Percentiles rank a stretch among this genome's conserved stretches.
Evolutionary conservation across 2,113 vertebrate genomes (phyloP).

Genomic region (Spea multiplicata): DNA sequence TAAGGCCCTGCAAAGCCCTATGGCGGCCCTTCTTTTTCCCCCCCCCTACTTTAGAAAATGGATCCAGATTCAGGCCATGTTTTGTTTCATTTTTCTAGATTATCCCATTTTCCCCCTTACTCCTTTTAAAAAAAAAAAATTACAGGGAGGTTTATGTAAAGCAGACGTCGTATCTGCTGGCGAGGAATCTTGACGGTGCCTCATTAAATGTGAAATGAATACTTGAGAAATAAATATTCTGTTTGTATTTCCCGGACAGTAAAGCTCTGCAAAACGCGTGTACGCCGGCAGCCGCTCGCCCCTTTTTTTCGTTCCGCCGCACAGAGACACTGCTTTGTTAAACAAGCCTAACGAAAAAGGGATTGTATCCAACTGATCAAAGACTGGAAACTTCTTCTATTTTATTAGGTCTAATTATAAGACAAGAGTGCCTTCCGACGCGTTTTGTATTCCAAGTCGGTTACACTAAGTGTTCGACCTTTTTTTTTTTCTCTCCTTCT

Average conservation of each 20-base stretch:
- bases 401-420: constrained; percentile 68
- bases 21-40: constrained; percentile 45
- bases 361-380: constrained; percentile 61
- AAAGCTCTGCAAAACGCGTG: constrained; percentile 58
- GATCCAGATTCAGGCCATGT: constrained; percentile 28
- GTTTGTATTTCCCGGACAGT: constrained; percentile 62
- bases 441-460: constrained; percentile 18
- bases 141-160: constrained; percentile 63
- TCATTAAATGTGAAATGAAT: constrained; percentile 70
- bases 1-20: constrained; percentile 48
- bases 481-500: constrained; percentile 28
- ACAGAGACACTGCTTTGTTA: constrained; percentile 51
- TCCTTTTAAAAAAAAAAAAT: constrained; percentile 53
- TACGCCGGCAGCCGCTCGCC: constrained; percentile 21
- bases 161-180: constrained; percentile 58
- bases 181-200: constrained; percentile 63
- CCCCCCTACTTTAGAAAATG: constrained; percentile 60
- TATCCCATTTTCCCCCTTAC: neutral
- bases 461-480: constrained; percentile 14
- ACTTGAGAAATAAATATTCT: constrained; percentile 69
- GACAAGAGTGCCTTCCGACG: constrained; percentile 55
- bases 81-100: neutral
- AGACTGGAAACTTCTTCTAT: constrained; percentile 59
- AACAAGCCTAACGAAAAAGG: constrained; percentile 52
- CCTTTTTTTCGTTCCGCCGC: constrained; percentile 52